phyloP scores from a whole-genome alignment of 2,797 vertebrate species.

The Macroramphosus scolopax region DNA sequence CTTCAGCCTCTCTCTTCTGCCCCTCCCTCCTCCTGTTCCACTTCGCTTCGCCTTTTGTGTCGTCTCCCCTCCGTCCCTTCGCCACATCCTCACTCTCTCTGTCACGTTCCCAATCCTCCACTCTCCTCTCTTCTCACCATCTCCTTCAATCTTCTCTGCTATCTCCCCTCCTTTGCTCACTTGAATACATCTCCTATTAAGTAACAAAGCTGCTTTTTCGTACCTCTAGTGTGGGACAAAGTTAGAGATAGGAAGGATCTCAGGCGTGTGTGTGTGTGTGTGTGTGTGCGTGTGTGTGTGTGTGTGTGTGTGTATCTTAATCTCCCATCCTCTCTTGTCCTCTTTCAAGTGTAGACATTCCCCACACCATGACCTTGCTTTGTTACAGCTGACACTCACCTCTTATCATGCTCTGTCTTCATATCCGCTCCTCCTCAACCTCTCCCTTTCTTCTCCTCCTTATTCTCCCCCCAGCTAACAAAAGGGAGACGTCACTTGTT shows the following conservation, averaged over 20 bases:
- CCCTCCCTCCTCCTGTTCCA: background rate
- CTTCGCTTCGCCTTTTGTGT: background rate
- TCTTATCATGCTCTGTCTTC: conserved; percentile 66
- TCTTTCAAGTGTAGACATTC: conserved; percentile 70
- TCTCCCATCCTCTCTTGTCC: conserved; percentile 57
- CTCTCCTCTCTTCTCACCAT: too few relatives aligned
- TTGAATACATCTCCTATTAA: conserved; percentile 20
- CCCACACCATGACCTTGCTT: conserved; percentile 71
- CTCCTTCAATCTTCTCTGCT: too few relatives aligned
- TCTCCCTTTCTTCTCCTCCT: conserved; percentile 33
- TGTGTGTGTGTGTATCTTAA: conserved; percentile 45
- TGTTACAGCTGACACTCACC: conserved; percentile 70
- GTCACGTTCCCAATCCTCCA: too few relatives aligned
- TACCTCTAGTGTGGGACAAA: conserved; percentile 30
- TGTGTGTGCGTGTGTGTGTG: conserved; percentile 2
- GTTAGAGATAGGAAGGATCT: conserved; percentile 19
- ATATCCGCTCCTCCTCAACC: conserved; percentile 57
- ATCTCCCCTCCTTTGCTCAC: too few relatives aligned
- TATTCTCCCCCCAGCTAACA: conserved; percentile 57
- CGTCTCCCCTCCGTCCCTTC: background rate
- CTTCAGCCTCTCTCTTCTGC: background rate
- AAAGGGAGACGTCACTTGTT: conserved; percentile 59
- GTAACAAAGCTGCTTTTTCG: conserved; percentile 24
- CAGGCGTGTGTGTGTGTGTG: too few relatives aligned
- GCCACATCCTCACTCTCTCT: background rate